Conservation (phyloP, 2,888 invertebrate genomes). For the Eucriotettix oculatus region DNA sequence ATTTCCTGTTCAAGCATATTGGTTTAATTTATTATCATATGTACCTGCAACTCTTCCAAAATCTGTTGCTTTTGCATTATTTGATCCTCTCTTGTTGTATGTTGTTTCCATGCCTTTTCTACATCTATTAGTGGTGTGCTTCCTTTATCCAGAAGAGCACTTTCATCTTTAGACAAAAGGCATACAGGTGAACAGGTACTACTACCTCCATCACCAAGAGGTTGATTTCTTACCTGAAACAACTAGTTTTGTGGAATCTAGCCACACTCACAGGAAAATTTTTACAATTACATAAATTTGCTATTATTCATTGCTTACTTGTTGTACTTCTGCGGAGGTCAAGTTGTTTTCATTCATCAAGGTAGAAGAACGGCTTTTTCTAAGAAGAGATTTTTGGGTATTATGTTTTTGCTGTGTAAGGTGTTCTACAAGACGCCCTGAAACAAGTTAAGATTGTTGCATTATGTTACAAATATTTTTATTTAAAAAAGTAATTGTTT, state of each 20-base stretch:
- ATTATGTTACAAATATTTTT: too few relatives aligned
- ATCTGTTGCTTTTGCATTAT: constrained; percentile 51
- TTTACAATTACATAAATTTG: too few relatives aligned
- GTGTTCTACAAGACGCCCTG: constrained; percentile 9
- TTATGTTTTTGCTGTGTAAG: constrained; percentile 17
- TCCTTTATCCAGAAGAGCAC: constrained; percentile 29
- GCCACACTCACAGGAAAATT: neutral
- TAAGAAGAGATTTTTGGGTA: constrained; percentile 30
- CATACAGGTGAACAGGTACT: neutral
- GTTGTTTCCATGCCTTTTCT: constrained; percentile 6
- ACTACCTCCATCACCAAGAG: constrained; percentile 21
- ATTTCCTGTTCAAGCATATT: too few relatives aligned
- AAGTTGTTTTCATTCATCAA: constrained; percentile 32
- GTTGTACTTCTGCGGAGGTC: constrained; percentile 39
- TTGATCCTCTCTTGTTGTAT: constrained; percentile 33
- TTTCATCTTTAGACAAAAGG: constrained; percentile 30
- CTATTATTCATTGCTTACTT: constrained; percentile 20
- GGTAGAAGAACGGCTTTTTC: constrained; percentile 34
- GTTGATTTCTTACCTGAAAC: constrained; percentile 25
- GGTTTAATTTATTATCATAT: neutral
- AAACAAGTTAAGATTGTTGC: neutral
- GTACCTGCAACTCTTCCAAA: constrained; percentile 42
- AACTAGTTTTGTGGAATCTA: neutral
- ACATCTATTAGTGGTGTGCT: constrained; percentile 17
- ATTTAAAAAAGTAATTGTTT: too few relatives aligned